Conservation (phyloP, 2,888 invertebrate genomes). For the Melikaiella ostensackeni region DNA sequence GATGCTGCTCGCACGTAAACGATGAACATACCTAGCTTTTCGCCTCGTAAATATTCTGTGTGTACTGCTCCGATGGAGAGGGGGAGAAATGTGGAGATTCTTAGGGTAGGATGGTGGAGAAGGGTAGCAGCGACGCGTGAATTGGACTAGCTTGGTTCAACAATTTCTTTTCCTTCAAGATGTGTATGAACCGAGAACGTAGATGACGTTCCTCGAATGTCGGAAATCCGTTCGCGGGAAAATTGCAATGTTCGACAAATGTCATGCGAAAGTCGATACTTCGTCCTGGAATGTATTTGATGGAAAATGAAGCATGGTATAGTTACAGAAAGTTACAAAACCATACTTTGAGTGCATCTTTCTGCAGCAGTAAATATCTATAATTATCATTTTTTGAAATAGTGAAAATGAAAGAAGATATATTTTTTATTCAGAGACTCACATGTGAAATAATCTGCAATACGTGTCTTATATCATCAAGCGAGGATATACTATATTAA, state of each 20-base stretch:
- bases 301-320: neutral
- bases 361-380: no score
- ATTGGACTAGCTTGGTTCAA: neutral
- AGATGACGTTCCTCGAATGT: neutral
- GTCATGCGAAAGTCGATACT: neutral
- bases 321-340: neutral
- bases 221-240: neutral
- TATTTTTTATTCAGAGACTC: no score
- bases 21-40: constrained; percentile 1
- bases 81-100: neutral
- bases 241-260: constrained; percentile 1
- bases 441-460: no score
- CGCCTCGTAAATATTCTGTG: constrained; percentile 4
- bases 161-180: neutral
- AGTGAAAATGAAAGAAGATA: no score
- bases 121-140: neutral
- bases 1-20: constrained; percentile 11
- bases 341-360: neutral
- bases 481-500: no score
- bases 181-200: neutral
- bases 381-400: no score
- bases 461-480: no score
- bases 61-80: neutral
- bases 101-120: neutral
- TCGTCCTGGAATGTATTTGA: neutral